A percentile compares a stretch with the other conserved stretches of the same genome.
phyloP scores from a whole-genome alignment of 2,888 invertebrate species.

The Teinopalpus imperialis region DNA sequence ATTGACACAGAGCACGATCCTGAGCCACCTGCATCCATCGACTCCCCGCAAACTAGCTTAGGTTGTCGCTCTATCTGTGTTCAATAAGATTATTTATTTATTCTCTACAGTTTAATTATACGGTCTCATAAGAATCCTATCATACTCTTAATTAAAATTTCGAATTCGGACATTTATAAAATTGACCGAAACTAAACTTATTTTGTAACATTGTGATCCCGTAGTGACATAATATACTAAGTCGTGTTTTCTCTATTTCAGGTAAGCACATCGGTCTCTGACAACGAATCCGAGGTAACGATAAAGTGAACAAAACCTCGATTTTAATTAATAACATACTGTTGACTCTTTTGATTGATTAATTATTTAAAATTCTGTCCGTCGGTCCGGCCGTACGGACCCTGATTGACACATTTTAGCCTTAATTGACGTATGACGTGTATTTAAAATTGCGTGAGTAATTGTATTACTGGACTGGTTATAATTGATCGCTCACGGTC shows the following conservation, averaged over 20 bases:
- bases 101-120: no score
- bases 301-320: slow-evolving; percentile 33
- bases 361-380: slow-evolving; percentile 52
- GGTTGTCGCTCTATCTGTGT: no score
- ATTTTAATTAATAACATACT: slow-evolving; percentile 47
- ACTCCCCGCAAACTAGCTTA: no score
- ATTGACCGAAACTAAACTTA: no score
- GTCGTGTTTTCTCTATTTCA: slow-evolving; percentile 34
- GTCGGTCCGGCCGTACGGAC: slow-evolving; percentile 9
- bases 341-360: slow-evolving; percentile 44
- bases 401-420: slow-evolving; percentile 68
- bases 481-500: slow-evolving; percentile 25
- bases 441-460: slow-evolving; percentile 56
- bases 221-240: no score
- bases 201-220: no score
- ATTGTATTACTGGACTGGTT: slow-evolving; percentile 30
- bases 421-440: slow-evolving; percentile 66
- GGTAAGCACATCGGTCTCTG: slow-evolving; percentile 32
- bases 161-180: no score
- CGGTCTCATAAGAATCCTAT: no score
- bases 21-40: no score
- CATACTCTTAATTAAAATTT: no score
- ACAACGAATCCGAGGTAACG: slow-evolving; percentile 21
- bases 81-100: no score
- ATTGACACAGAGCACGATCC: no score